Percentiles rank a stretch among this genome's conserved stretches.
Evolutionary conservation across 2,113 vertebrate species (phyloP).

Genomic region (Turnix velox): DNA sequence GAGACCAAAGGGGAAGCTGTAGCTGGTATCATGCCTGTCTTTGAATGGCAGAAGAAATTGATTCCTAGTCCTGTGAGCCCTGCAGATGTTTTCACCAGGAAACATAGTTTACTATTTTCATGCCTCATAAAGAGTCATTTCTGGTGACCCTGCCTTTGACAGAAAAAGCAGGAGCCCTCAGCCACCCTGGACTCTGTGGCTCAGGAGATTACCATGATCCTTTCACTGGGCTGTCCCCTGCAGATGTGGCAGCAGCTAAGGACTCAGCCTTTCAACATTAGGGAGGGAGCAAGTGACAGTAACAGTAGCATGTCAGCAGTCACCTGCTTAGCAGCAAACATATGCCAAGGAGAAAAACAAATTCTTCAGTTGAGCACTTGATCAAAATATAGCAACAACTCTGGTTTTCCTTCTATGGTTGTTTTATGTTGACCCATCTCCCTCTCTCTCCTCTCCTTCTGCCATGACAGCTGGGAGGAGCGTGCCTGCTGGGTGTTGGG

Average conservation of each 20-base stretch:
- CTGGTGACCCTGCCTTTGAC: background rate
- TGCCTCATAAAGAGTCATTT: background rate
- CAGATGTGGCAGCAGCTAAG: background rate
- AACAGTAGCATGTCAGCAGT: background rate
- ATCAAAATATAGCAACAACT: background rate
- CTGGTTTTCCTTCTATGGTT: background rate
- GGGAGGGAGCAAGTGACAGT: background rate
- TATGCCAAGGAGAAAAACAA: background rate
- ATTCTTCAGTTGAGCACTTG: background rate
- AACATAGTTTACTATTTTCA: background rate
- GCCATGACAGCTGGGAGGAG: constrained; percentile 81
- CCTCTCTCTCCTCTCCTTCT: background rate
- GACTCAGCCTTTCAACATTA: background rate
- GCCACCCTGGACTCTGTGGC: background rate
- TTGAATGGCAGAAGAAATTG: background rate
- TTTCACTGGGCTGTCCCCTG: background rate
- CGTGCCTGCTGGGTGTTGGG: constrained; percentile 84
- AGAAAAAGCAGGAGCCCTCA: background rate
- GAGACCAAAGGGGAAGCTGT: background rate
- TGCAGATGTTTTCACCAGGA: background rate
- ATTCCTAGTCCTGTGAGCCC: background rate
- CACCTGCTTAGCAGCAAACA: background rate
- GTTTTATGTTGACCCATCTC: background rate
- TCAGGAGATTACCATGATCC: fast-evolving
- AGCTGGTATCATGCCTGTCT: background rate